Evolutionary conservation across 2,113 vertebrate genomes (phyloP).

Genomic region (Eleginops maclovinus): DNA sequence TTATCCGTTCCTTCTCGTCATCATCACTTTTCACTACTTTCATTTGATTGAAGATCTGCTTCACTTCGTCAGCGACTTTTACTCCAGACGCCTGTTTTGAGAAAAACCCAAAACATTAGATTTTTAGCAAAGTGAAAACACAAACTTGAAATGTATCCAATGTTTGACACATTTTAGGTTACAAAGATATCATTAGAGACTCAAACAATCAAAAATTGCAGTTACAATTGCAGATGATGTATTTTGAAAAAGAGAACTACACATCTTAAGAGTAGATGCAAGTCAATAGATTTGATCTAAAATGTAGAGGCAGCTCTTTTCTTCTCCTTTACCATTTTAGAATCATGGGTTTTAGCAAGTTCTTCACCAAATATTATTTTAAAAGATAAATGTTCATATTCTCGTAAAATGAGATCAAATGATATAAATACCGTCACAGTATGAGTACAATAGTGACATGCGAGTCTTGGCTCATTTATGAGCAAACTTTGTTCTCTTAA

Average conservation of each 20-base stretch:
- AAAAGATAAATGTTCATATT: not conserved
- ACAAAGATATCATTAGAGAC: not conserved
- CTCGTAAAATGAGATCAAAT: not conserved
- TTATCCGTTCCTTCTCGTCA: slow-evolving; percentile 76
- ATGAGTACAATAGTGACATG: not conserved
- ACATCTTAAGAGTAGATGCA: not conserved
- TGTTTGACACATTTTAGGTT: not conserved
- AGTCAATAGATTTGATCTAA: not conserved
- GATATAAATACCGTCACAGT: not conserved
- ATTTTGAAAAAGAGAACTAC: not conserved
- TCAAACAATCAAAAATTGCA: not conserved
- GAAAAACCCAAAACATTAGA: slow-evolving; percentile 4
- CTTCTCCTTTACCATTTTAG: not conserved
- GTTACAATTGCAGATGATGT: not conserved
- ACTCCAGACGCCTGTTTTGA: slow-evolving; percentile 87
- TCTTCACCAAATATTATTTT: not conserved
- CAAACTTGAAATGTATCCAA: not conserved
- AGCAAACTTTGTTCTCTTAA: not conserved
- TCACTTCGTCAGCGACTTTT: slow-evolving; percentile 76
- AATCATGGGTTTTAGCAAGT: not conserved
- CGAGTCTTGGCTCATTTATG: not conserved
- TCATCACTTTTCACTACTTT: slow-evolving; percentile 78
- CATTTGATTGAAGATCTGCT: slow-evolving; percentile 78
- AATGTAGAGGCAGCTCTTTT: too few species aligned
- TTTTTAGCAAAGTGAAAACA: not conserved